These are phyloP conservation scores for Pristionchus arcanus DNA, from an alignment of 2,888 invertebrate species.

Conservation along the genomic window DNA sequence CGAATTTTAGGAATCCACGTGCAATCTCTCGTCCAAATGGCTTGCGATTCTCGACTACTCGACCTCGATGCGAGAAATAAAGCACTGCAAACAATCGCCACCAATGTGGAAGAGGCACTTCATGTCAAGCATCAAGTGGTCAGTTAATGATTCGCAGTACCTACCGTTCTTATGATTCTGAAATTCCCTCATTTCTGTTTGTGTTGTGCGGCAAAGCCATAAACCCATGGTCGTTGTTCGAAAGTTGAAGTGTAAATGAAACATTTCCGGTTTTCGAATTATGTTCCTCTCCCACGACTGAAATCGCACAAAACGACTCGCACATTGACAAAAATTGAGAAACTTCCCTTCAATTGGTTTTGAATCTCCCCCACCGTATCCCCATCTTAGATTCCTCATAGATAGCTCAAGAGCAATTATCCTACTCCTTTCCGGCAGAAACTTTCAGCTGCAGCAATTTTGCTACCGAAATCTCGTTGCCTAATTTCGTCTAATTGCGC, in stretches of 20 bases:
- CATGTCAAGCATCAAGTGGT: slow-evolving; percentile 79
- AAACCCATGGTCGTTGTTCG: too few relatives aligned
- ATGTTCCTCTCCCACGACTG: too few relatives aligned
- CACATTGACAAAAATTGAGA: not conserved
- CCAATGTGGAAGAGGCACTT: slow-evolving; percentile 79
- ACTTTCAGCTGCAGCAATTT: not conserved
- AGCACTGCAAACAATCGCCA: slow-evolving; percentile 78
- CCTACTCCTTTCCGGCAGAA: not conserved
- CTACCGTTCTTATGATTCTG: not conserved
- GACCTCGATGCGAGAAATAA: slow-evolving; percentile 77
- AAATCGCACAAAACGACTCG: too few relatives aligned
- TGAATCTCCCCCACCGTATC: not conserved
- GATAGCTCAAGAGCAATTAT: not conserved
- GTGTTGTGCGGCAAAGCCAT: too few relatives aligned
- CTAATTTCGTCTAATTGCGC: not conserved
- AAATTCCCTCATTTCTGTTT: too few relatives aligned
- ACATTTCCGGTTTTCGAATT: too few relatives aligned
- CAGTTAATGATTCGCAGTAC: not conserved
- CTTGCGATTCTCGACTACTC: slow-evolving; percentile 78
- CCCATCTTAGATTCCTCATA: not conserved
- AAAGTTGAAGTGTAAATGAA: too few relatives aligned
- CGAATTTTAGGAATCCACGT: slow-evolving; percentile 79
- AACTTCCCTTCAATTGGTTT: not conserved
- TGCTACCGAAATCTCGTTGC: not conserved
- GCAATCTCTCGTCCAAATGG: slow-evolving; percentile 79